Conservation (phyloP, 2,797 vertebrate species). For the Schizothorax lantsangensis region DNA sequence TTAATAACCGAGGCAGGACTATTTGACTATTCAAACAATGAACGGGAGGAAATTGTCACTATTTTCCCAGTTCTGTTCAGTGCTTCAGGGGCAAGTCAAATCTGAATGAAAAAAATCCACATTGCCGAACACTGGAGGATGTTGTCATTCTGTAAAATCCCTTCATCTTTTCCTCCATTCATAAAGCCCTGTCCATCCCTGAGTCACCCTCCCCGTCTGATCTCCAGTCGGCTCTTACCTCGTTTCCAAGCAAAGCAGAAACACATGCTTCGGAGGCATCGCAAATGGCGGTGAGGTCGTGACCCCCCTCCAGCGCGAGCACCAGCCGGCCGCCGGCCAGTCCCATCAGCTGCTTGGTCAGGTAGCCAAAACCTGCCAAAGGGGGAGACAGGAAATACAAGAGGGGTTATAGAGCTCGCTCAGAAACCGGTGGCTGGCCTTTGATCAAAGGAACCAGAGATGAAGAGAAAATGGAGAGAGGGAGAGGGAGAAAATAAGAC, state of each 20-base stretch:
- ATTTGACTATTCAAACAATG: background rate
- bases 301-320: constrained; percentile 95
- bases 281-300: constrained; percentile 97
- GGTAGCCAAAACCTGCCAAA: constrained; percentile 93
- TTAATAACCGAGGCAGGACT: background rate
- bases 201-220: constrained; percentile 8
- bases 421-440: constrained; percentile 57
- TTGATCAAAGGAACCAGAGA: constrained; percentile 66
- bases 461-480: constrained; percentile 49
- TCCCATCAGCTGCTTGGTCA: constrained; percentile 97
- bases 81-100: background rate
- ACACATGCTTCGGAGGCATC: constrained; percentile 97
- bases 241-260: constrained; percentile 93
- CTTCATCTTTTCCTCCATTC: constrained; percentile 7
- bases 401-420: constrained; percentile 62
- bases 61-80: background rate
- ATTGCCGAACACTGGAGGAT: background rate
- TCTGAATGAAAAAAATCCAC: background rate
- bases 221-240: constrained; percentile 80
- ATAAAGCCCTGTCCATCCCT: constrained; percentile 13
- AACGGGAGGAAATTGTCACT: background rate
- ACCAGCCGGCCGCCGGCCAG: constrained; percentile 92
- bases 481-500: constrained; percentile 57
- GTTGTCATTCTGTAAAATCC: constrained; percentile 12
- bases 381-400: constrained; percentile 76